Conservation (phyloP, 1,140 invertebrate species). For the Bombus vancouverensis region DNA sequence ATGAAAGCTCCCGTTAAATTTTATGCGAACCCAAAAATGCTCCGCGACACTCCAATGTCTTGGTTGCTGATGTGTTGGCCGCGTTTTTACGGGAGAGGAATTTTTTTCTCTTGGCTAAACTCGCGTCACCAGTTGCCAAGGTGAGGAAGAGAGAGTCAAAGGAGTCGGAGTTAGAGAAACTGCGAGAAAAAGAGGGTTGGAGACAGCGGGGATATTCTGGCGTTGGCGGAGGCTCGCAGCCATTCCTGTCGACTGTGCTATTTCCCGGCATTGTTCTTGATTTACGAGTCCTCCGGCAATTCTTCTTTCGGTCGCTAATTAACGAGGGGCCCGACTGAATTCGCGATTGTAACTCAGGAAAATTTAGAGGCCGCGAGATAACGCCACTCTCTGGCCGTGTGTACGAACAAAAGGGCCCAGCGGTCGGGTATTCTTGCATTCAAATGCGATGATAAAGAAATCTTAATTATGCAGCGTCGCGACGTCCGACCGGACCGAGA, state of each 20-base stretch:
- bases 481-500: not conserved
- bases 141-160: not conserved
- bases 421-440: conserved; percentile 48
- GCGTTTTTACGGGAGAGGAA: not conserved
- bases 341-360: conserved; percentile 67
- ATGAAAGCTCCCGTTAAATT: not conserved
- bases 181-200: not conserved
- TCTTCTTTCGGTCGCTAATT: conserved; percentile 70
- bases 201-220: conserved; percentile 25
- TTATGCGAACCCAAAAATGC: not conserved
- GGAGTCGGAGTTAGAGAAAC: not conserved
- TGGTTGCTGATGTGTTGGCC: not conserved
- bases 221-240: conserved; percentile 33
- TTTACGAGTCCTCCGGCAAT: conserved; percentile 68
- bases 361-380: conserved; percentile 69
- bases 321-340: conserved; percentile 67
- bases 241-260: conserved; percentile 40
- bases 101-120: not conserved
- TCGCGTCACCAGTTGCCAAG: not conserved
- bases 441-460: conserved; percentile 62
- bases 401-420: conserved; percentile 57
- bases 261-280: conserved; percentile 69
- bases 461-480: conserved; percentile 60
- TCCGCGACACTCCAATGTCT: not conserved
- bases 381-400: conserved; percentile 49